Base-by-base conservation (phyloP, 2,888 invertebrate species). In the Drosophila parthenogenetica region DNA sequence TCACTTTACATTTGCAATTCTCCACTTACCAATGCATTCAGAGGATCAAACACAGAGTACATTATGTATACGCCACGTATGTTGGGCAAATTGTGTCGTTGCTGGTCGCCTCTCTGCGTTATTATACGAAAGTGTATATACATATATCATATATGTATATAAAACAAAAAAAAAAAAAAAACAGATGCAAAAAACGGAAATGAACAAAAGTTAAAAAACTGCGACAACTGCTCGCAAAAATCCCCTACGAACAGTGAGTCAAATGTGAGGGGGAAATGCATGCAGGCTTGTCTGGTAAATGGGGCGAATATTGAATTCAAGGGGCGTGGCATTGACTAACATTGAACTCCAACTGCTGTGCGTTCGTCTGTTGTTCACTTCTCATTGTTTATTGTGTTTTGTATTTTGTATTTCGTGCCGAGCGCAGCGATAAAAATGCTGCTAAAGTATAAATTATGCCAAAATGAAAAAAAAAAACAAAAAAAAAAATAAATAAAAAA, bases 351-450 rank as follows among this genome's bases (percentile, higher is more conserved):
- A 75, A 73, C 63, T 64, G 48, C 14, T 42, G 48, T 19, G 43
- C 54, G 42, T 42, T 53, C 57, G 63, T 75, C 74, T 73, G 59
- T 79, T 75, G 65, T 77, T 73, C 51, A 53, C 62, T 45, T 32
- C 40, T 69, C 82, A 87, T 82, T 82, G 88, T 83, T 80, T 86
- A 87, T 87, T 82, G 55, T 79, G 51, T 74, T 74, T 79, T 67
- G 64, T 81, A 65, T 80, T 79, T 78, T 64, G 73, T 73, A 74
- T 81, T 77, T 74, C 73, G 58, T 67, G 83, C 80, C 72, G 86
- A 88, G 83, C 86, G 80, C 88, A 84, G 88, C 83, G 88, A 83
- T 83, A 83, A 88, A 83, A 83, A 82, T 88, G 83, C 83, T 83
- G 86, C 88, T 77, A 88, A 85, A 77, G 88, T 83, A 83, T 83